Percentiles rank a stretch among this genome's conserved stretches.
These are phyloP conservation scores for Edolisoma coerulescens DNA, from an alignment of 2,113 vertebrate genomes.

Conservation along the genomic window DNA sequence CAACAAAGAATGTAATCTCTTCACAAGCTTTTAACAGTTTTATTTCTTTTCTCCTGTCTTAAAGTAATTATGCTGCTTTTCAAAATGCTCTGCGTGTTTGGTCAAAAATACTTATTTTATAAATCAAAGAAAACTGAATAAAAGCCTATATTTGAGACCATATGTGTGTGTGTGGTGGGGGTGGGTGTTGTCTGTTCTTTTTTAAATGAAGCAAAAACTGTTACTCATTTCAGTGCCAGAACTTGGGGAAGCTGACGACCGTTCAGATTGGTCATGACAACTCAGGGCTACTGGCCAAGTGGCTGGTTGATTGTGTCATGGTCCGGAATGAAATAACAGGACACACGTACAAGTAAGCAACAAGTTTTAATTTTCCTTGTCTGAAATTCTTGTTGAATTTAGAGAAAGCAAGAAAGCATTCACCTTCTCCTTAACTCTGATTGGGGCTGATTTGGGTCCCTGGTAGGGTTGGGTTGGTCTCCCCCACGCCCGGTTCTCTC, in stretches of 20 bases:
- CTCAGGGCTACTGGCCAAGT: conserved; percentile 94
- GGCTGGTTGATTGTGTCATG: conserved; percentile 97
- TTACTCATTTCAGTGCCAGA: conserved; percentile 87
- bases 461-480: background rate
- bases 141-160: background rate
- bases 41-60: background rate
- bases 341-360: conserved; percentile 91
- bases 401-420: background rate
- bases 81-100: background rate
- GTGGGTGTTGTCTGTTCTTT: background rate
- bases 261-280: conserved; percentile 97
- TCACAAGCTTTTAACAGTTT: background rate
- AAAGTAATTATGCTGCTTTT: background rate
- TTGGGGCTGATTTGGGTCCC: background rate
- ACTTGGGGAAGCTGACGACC: conserved; percentile 94
- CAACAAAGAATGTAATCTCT: background rate
- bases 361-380: conserved; percentile 43
- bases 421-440: background rate
- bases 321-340: conserved; percentile 97
- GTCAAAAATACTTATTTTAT: background rate
- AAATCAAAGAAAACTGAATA: background rate
- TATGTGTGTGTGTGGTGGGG: background rate
- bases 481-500: background rate
- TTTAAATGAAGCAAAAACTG: conserved; percentile 31
- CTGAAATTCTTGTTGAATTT: background rate